Base-by-base conservation (phyloP, 2,888 invertebrate genomes). In the Eretmocerus hayati region DNA sequence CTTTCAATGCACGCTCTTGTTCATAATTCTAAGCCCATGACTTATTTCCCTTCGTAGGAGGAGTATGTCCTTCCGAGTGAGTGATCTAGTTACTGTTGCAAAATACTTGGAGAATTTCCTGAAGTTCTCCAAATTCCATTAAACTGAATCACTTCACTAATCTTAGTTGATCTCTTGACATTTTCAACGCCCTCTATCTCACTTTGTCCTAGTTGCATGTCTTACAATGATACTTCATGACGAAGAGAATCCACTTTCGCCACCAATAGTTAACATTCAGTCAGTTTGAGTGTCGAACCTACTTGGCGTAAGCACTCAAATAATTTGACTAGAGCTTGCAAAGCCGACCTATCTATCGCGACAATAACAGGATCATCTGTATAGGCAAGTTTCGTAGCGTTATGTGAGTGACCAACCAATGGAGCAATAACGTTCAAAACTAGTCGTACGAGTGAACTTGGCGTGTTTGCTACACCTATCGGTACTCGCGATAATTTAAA, bases 401-500 rank as follows among this genome's bases (percentile, higher is more conserved):
- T 15, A n/a, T 47, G 42, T 11, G 60, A 48, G 9, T n/a, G 5
- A 2, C n/a, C 21, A 11, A 6, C 22, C 8, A 50, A 31, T 1
- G 15, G 35, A 4, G n/a, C 15, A 42, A 20, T 1, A 8, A 54
- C 41, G 11, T 45, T 35, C 22, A 32, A 46, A 23, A 46, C 44
- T 2, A 42, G 20, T 31, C 23, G 39, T 26, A 41, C 38, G 33
- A 48, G 51, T 2, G 46, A 36, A 4, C 36, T 38, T 8, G 48
- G 48, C 8, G 48, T 23, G 38, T 48, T 43, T 11, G 15, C 39
- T 19, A 48, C 20, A 3, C 48, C 43, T 8, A 48, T 23, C 4
- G 48, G 39, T 6, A 39, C 8, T 1, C 39, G 52, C 15, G 63
- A 59, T 44, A 62, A 70, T 50, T 72, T 64, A 37, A 56, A 71